Evolutionary conservation across 2,113 vertebrate species (phyloP), one percentile per base, ranked within the genome.

Genomic region (Corapipo altera): DNA sequence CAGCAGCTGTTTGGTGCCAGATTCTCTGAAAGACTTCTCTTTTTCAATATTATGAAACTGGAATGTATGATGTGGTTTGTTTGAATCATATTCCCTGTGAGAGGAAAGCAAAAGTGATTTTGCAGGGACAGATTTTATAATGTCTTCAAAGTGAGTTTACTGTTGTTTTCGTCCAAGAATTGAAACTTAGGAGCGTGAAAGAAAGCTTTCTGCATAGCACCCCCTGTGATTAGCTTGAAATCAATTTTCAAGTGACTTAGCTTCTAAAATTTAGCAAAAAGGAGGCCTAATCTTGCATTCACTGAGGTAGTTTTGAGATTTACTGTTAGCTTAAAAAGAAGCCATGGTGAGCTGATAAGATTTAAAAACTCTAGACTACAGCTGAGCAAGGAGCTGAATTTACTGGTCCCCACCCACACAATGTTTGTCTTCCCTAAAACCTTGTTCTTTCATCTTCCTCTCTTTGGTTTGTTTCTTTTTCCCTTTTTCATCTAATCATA

Each of bases 21-120:
- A 85, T 79, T 54, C 37, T 52, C 89, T 90, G 44, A 71, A 91
- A 87, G 21, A 33, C 51, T 72, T 89, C 33, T 77, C 43, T 58
- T 84, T 85, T 73, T 84, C 80, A 91, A 1, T 91, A 48, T 44
- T 75, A 76, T 54, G 72, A 71, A 85, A 64, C 61, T 46, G 24
- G 24, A 67, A 70, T 43, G 76, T 91, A 83, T 75, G 93, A 85
- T 35, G 67, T 83, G 82, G 67, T 95, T 85, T 90, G 77, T 95
- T 94, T 95, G 93, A 88, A 93, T 89, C 54, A 16, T 69, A 71
- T 70, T 85, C 58, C 89, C 48, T 93, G n/a, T 46, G 82, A 96
- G 79, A 90, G 95, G 82, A 95, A 97, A 94, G 85, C 27, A 85
- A 55, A 77, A 85, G 39, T 3, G 3, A 61, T 71, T 78, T 71